Base-by-base conservation (phyloP, 2,113 vertebrate species). In the Eudyptes chrysolophus region DNA sequence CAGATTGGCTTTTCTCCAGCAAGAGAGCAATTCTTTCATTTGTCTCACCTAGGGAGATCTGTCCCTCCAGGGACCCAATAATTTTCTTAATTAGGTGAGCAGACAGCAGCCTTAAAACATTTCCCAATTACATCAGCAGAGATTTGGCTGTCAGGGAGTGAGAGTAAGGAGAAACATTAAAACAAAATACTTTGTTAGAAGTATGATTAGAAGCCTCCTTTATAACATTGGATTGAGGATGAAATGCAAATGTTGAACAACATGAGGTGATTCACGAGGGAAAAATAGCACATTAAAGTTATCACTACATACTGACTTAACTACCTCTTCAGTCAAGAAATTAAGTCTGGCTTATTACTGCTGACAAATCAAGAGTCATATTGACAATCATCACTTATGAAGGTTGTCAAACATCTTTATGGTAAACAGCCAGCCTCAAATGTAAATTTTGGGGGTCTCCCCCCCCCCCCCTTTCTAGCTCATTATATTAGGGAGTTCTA, bases 51-150 rank as follows among this genome's bases (percentile, higher is more conserved):
- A 71, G 65, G 57, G 89, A 97, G 29, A 72, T 48, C 15, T 25
- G 49, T 32, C 32, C 38, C 89, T 93, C 78, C 61, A 58, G 66
- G 62, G 84, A 80, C 16, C 17, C 49, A 92, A 93, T 70, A 3
- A 86, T 70, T 90, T 68, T 85, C 68, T 94, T 82, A 86, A 96
- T 93, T 96, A 94, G 70, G 58, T 89, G 92, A 97, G 68, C 55
- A 85, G n/a, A 77, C 30, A 88, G 34, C 42, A 94, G 42, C 51
- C 90, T 82, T 93, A 78, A 83, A 55, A 88, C 32, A 11, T 92
- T 87, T 87, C 24, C 48, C 61, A 95, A 80, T 88, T 86, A 69
- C 15, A 92, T 66, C 54, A 94, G 32, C 46, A 96, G 96, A 86
- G 90, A 72, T 68, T 68, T 84, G 61, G 16, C 44, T 89, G 84